Percentiles rank a stretch among this genome's conserved stretches.
Conservation (phyloP, 2,113 vertebrate genomes). For the Pitta sordida region DNA sequence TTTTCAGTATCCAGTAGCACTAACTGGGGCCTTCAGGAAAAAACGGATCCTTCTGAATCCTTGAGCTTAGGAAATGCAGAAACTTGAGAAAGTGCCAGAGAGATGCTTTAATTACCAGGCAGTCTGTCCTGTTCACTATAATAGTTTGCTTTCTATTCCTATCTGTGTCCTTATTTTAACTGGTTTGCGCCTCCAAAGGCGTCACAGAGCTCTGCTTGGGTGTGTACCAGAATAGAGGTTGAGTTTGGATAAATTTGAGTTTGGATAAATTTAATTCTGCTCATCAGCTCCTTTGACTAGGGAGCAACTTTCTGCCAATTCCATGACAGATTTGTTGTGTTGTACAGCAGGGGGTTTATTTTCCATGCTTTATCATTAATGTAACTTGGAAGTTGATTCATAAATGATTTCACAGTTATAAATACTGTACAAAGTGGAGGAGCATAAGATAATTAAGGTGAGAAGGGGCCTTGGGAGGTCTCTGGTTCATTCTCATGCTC, state of each 20-base stretch:
- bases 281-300: conserved; percentile 53
- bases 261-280: conserved; percentile 53
- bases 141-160: conserved; percentile 45
- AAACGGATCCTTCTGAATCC: not conserved
- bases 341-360: not conserved
- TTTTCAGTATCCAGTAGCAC: not conserved
- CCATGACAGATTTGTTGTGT: not conserved
- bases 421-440: not conserved
- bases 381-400: not conserved
- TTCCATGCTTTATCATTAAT: not conserved
- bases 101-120: conserved; percentile 16
- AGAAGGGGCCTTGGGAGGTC: not conserved
- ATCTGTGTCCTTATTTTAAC: not conserved
- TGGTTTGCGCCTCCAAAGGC: conserved; percentile 29
- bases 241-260: conserved; percentile 46
- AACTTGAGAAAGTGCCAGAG: conserved; percentile 4
- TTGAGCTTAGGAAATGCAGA: not conserved
- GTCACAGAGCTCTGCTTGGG: conserved; percentile 37
- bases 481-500: not conserved
- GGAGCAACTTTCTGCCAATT: conserved; percentile 37
- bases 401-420: not conserved
- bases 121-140: conserved; percentile 26
- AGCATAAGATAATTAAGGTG: not conserved
- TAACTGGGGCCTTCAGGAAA: not conserved
- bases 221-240: conserved; percentile 34